Base-by-base conservation (phyloP, 1,140 invertebrate species). In the Aphelinus atriplicis region DNA sequence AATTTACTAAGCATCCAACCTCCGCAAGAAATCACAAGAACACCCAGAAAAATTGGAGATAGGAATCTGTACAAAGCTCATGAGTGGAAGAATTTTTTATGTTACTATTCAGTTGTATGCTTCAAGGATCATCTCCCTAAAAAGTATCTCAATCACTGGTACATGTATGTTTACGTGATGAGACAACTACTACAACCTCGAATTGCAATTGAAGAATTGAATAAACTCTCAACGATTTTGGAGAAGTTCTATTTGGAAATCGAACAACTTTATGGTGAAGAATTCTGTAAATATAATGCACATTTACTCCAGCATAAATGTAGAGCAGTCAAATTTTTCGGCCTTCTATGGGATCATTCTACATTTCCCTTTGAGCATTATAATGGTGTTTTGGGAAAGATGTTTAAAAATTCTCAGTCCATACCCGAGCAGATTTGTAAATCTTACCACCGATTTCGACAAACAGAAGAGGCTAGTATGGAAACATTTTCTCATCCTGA, bases 41-140 rank as follows among this genome's bases (percentile, higher is more conserved):
- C 10, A 10, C 10, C 62, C 48, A 1, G 3, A 64, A 1, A 9
- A 46, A 64, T 64, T 48, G 5, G 4, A 7, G 48, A 69, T 46
- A 46, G 0, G 43, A 51, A 42, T 42, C 71, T 51, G 57, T 82
- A 75, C 77, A 82, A 82, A 73, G 80, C 81, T 3, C 76, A 78
- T 7, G 79, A 81, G 51, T 80, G 66, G 60, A 75, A 73, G 46
- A 76, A 64, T 7, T 80, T 76, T 60, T 42, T 65, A 3, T 51
- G 79, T 7, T 75, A 76, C 10, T 76, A 73, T 70, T 78, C 69
- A 1, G 2, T 76, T n/a, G 26, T 69, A 7, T 66, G 78, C 50
- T 65, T 79, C 1, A 68, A 76, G 47, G 71, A 63, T 6, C 60
- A 67, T 9, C 47, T 79, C 43, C 47, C 45, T 3, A 42, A 66